phyloP scores from a whole-genome alignment of 2,888 invertebrate genomes.

The Abrostola triplasia region DNA sequence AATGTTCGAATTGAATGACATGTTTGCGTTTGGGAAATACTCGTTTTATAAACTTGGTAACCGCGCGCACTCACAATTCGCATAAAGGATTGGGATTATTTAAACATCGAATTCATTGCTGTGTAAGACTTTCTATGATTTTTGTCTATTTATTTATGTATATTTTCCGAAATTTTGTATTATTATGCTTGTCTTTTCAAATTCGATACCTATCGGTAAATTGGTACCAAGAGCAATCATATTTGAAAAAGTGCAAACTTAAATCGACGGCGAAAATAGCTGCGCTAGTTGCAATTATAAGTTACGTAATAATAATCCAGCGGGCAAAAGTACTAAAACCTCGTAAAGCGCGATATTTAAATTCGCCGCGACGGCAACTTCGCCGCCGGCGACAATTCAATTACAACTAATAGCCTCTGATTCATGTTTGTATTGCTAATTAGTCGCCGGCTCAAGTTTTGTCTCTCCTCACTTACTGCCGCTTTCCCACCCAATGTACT shows the following conservation, averaged over 20 bases:
- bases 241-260: background rate
- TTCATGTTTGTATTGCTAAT: constrained; percentile 89
- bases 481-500: constrained; percentile 67
- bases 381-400: constrained; percentile 86
- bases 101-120: constrained; percentile 25
- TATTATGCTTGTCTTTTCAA: background rate
- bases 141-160: background rate
- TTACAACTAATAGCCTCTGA: constrained; percentile 88
- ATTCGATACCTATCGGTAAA: background rate
- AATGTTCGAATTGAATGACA: constrained; percentile 67
- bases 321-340: constrained; percentile 73
- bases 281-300: constrained; percentile 55
- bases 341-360: constrained; percentile 85
- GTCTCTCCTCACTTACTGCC: constrained; percentile 84
- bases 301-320: constrained; percentile 66
- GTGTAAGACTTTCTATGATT: constrained; percentile 1
- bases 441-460: constrained; percentile 87
- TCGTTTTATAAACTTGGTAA: constrained; percentile 56
- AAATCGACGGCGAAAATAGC: constrained; percentile 27
- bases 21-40: constrained; percentile 62
- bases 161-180: background rate
- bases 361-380: constrained; percentile 83
- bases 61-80: constrained; percentile 39
- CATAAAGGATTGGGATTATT: constrained; percentile 34
- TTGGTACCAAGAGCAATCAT: background rate